Base-by-base conservation (phyloP, 2,888 invertebrate species). In the Mythimna impura region DNA sequence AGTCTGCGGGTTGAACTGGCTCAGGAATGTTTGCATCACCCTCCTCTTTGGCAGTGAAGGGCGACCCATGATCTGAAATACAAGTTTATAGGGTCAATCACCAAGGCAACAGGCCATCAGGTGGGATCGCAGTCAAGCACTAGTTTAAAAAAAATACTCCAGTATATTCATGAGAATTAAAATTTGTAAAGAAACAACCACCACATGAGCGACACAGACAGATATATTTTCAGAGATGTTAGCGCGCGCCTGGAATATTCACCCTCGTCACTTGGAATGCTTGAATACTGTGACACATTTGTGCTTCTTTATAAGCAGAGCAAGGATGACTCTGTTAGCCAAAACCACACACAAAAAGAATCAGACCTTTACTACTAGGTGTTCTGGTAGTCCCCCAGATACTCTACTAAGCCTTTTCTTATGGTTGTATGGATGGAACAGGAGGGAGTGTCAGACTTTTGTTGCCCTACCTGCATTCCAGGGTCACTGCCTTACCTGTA, bases 11-110 rank as follows among this genome's bases (percentile, higher is more conserved):
- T 90, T 85, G 84, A 89, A 95, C 8, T 89, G 61, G 9, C 89
- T 85, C 47, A 96, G 86, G 86, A 95, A 96, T 10, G 81, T 70
- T 62, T 92, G 91, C 92, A 95, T 94, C 2, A 85, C 71, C n/a
- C 89, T 89, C 60, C 91, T 90, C 22, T 91, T 91, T 0, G 96
- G 96, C 47, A 96, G 76, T 0, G 70, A 50, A 0, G 95, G 95
- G 9, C 87, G 89, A 14, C 94, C 94, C 55, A 92, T 78, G 3
- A 96, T 81, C 92, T 92, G 74, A 52, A 90, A 88, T 34, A 47
- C 6, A 54, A 65, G 4, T 34, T 65, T 22, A 54, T 64, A n/a
- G 7, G 4, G 9, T 65, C 7, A 36, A 12, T 36, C 47, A 47
- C 47, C 17, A 47, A 47, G 47, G 17, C 17, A 47, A 6, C 17